Percentiles rank a stretch among this genome's conserved stretches.
These are phyloP conservation scores for Sminthurides bifidus DNA, from an alignment of 1,140 invertebrate genomes.

Conservation along the genomic window DNA sequence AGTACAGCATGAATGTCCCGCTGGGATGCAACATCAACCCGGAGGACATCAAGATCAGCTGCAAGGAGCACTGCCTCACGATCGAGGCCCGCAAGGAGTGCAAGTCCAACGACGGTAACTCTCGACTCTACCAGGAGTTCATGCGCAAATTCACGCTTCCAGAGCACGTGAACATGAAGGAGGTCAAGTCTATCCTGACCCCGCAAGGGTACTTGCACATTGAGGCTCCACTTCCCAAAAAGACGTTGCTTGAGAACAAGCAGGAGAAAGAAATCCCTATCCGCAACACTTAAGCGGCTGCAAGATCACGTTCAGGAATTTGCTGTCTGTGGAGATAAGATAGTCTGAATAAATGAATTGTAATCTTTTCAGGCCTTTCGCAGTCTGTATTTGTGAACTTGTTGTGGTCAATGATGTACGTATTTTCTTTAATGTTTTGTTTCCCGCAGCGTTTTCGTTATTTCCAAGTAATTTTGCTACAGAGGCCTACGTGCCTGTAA, in stretches of 20 bases:
- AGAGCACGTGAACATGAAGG: conserved; percentile 33
- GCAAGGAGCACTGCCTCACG: conserved; percentile 31
- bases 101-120: conserved; percentile 31
- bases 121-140: conserved; percentile 35
- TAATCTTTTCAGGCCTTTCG: no score
- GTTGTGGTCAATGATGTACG: no score
- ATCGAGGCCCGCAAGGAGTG: conserved; percentile 30
- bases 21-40: conserved; percentile 30
- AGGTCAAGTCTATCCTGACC: conserved; percentile 34
- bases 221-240: conserved; percentile 34
- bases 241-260: conserved; percentile 16
- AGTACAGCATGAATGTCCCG: not conserved
- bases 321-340: no score
- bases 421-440: no score
- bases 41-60: conserved; percentile 32
- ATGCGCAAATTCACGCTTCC: conserved; percentile 36
- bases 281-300: no score
- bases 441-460: no score
- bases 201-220: conserved; percentile 35
- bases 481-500: no score
- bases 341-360: no score
- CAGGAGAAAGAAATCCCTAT: no score
- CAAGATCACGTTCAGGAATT: no score
- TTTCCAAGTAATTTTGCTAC: no score
- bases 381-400: no score